Evolutionary conservation across 1,140 invertebrate species (phyloP).

Genomic region (Acromyrmex charruanus): DNA sequence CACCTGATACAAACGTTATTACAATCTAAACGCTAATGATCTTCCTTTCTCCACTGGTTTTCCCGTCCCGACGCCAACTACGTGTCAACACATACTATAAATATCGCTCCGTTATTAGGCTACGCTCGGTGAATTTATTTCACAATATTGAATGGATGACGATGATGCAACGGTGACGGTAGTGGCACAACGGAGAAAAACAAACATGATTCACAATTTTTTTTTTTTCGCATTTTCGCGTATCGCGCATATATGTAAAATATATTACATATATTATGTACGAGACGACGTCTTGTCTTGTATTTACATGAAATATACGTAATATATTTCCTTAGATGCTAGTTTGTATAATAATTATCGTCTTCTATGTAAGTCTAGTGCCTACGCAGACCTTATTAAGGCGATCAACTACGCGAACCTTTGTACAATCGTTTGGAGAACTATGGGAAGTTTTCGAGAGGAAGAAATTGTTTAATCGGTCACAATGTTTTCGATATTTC

Average conservation of each 20-base stretch:
- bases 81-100: slow-evolving; percentile 61
- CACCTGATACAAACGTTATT: slow-evolving; percentile 84
- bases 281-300: slow-evolving; percentile 63
- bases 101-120: slow-evolving; percentile 66
- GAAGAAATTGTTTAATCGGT: slow-evolving; percentile 78
- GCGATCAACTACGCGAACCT: slow-evolving; percentile 83
- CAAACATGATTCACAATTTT: slow-evolving; percentile 73
- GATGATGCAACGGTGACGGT: slow-evolving; percentile 65
- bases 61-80: slow-evolving; percentile 67
- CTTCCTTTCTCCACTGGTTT: slow-evolving; percentile 38
- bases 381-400: slow-evolving; percentile 83
- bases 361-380: slow-evolving; percentile 80
- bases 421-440: slow-evolving; percentile 84
- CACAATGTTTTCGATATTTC: slow-evolving; percentile 20
- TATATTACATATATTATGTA: slow-evolving; percentile 81
- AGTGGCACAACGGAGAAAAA: slow-evolving; percentile 68
- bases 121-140: slow-evolving; percentile 76
- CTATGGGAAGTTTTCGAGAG: slow-evolving; percentile 82
- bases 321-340: slow-evolving; percentile 79
- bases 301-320: slow-evolving; percentile 76
- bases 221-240: slow-evolving; percentile 55
- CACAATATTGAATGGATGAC: slow-evolving; percentile 78
- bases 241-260: slow-evolving; percentile 72
- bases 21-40: slow-evolving; percentile 77
- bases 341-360: slow-evolving; percentile 77